Evolutionary conservation across 2,888 invertebrate species (phyloP), one percentile per base, ranked within the genome.

Genomic region (Drosophila nigricruria): DNA sequence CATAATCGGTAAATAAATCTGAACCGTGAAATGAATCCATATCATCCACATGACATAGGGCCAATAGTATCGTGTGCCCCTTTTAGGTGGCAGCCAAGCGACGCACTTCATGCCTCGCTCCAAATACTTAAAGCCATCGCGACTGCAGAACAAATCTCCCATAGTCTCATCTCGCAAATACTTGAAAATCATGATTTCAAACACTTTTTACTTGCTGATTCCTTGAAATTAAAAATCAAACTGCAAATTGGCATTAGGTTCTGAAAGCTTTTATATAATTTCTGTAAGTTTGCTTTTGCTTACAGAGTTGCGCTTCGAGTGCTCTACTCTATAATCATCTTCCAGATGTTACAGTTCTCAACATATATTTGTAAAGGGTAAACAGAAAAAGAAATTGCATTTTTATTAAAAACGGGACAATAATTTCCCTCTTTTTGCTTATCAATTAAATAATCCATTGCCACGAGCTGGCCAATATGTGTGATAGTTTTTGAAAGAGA

Each of bases 261-360:
- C 18, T 10, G 5, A 2, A 20, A 16, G 30, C 36, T 30, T 60
- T 76, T 71, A 71, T 76, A 67, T 47, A 40, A 30, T n/a, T n/a
- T 27, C 5, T 14, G 18, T 30, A 12, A 36, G 63, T 18, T 34
- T 18, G 50, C 20, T 27, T 27, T 16, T 38, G 16, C 14, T 27
- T 20, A 42, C 23, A 68, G 38, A 36, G 23, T n/a, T 38, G 32
- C 40, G 16, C 34, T 34, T 45, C n/a, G 42, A 23, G 8, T 36
- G 5, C 14, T 10, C 14, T 38, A 57, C 16, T 23, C 32, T 40
- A 63, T 59, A 47, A 32, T 63, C 18, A 58, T 27, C n/a, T 49
- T 45, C 14, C 75, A 75, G 43, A 25, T 75, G 75, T 53, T 20
- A 27, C 14, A 10, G 40, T 71, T 75, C 75, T 64, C 75, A 79